Percentiles rank a stretch among this genome's conserved stretches.
Conservation (phyloP, 2,113 vertebrate species). For the Grammomys dolichurus region DNA sequence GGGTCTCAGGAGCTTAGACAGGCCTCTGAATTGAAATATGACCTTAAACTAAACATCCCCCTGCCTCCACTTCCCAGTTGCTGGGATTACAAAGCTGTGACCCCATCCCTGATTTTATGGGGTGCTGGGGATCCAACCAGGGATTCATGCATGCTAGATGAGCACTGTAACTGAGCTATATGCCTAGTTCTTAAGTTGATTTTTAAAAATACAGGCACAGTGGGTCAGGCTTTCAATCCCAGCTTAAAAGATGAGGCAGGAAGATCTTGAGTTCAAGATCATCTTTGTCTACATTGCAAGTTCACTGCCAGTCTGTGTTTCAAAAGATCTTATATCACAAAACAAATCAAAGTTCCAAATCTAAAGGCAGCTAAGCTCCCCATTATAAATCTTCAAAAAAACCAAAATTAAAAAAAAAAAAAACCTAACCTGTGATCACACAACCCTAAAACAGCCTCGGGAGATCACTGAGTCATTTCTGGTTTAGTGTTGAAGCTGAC, state of each 20-base stretch:
- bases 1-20: neutral
- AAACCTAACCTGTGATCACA: neutral
- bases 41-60: neutral
- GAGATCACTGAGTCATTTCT: neutral
- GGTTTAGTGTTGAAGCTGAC: slow-evolving; percentile 37
- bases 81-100: neutral
- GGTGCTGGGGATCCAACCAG: neutral
- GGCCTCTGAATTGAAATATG: neutral
- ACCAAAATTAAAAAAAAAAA: neutral
- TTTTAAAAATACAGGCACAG: neutral
- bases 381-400: neutral
- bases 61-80: neutral
- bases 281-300: neutral
- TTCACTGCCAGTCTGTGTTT: neutral
- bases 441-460: neutral
- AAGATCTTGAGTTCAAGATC: neutral
- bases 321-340: neutral
- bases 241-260: neutral
- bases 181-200: too few relatives aligned
- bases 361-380: neutral
- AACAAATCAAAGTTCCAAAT: slow-evolving; percentile 31
- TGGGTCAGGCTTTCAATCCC: neutral
- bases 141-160: neutral
- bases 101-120: neutral
- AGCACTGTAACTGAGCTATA: neutral